A percentile compares a stretch with the other conserved stretches of the same genome.
Conservation (phyloP, 2,113 vertebrate genomes). For the Aegotheles bennettii region DNA sequence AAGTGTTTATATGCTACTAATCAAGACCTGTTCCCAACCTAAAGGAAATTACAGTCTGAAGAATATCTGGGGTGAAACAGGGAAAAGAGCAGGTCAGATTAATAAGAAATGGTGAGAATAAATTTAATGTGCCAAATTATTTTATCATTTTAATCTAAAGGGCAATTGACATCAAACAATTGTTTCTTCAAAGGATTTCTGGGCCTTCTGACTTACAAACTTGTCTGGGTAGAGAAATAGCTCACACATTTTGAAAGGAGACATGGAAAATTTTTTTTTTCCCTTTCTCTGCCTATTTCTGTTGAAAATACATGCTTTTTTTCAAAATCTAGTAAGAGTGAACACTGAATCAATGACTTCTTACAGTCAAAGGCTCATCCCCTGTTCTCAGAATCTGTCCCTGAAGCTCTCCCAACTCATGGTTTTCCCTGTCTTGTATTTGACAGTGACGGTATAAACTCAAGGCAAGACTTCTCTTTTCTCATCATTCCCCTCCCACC, state of each 20-base stretch:
- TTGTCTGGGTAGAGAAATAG: background rate
- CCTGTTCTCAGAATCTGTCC: background rate
- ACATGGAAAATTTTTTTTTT: background rate
- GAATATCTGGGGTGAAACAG: background rate
- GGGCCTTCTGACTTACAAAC: background rate
- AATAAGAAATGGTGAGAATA: background rate
- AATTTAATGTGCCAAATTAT: background rate
- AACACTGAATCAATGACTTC: background rate
- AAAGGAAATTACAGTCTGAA: background rate
- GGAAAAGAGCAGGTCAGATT: background rate
- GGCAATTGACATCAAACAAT: background rate
- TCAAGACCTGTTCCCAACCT: background rate
- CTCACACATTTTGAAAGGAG: rapidly evolving
- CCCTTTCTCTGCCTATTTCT: background rate
- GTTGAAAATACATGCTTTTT: background rate
- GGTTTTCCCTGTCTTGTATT: background rate
- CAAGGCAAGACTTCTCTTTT: background rate
- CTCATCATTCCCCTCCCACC: background rate
- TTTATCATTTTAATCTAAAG: background rate
- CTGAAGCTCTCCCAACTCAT: background rate
- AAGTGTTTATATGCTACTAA: background rate
- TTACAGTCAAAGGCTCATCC: background rate
- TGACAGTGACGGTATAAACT: background rate
- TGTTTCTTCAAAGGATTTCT: background rate
- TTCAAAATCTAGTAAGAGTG: background rate